Percentiles rank a stretch among this genome's conserved stretches.
Evolutionary conservation across 1,140 invertebrate species (phyloP).

Genomic region (Drosophila repletoides): DNA sequence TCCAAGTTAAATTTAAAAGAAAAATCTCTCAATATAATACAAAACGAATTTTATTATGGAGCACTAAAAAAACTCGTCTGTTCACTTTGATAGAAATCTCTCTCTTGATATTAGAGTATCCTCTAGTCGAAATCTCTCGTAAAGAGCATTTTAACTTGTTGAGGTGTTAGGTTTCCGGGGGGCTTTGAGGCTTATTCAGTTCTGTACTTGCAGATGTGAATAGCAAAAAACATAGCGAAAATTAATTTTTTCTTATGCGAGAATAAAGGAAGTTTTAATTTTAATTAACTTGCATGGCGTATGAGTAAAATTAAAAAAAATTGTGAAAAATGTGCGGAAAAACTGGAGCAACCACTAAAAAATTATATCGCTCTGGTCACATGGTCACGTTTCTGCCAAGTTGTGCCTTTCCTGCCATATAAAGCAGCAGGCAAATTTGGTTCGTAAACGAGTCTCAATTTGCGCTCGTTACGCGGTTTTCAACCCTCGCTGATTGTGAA

Average conservation of each 20-base stretch:
- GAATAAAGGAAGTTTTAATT: conserved; percentile 49
- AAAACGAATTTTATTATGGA: too few relatives aligned
- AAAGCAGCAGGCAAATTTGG: conserved; percentile 11
- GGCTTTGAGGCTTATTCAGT: conserved; percentile 23
- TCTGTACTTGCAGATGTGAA: conserved; percentile 48
- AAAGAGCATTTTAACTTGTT: neutral
- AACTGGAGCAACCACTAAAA: conserved; percentile 5
- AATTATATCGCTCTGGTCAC: neutral
- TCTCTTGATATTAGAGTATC: too few relatives aligned
- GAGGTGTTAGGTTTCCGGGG: neutral
- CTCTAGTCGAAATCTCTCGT: too few relatives aligned
- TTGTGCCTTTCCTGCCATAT: conserved; percentile 14
- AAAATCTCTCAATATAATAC: too few relatives aligned
- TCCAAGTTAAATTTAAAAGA: too few relatives aligned
- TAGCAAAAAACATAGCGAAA: conserved; percentile 41
- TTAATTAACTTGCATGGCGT: conserved; percentile 58
- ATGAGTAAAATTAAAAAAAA: conserved; percentile 43
- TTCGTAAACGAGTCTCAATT: conserved; percentile 64
- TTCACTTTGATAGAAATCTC: too few relatives aligned
- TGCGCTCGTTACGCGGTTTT: conserved; percentile 75
- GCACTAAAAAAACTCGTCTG: too few relatives aligned
- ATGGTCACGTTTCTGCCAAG: conserved; percentile 10
- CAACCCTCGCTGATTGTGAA: conserved; percentile 29
- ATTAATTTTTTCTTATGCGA: conserved; percentile 50
- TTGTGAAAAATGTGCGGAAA: neutral